phyloP scores from a whole-genome alignment of 2,888 invertebrate species.

The Trilocha varians region DNA sequence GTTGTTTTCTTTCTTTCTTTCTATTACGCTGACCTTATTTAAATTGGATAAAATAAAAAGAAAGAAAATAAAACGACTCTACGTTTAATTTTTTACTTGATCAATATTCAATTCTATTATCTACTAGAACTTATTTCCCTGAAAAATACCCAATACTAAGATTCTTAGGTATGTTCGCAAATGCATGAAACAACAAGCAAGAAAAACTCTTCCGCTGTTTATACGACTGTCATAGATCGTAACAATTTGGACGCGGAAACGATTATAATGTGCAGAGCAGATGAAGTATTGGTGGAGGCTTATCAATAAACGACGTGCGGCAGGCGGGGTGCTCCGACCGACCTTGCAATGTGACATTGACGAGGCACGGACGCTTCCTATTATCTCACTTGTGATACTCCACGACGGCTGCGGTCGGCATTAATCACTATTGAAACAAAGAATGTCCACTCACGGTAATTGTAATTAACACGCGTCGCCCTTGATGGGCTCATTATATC shows the following conservation, averaged over 20 bases:
- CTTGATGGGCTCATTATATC: constrained; percentile 39
- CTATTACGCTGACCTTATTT: too few species aligned
- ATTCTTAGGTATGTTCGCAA: too few species aligned
- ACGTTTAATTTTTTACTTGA: too few species aligned
- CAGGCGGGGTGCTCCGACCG: constrained; percentile 15
- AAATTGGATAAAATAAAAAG: too few species aligned
- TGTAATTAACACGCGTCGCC: constrained; percentile 66
- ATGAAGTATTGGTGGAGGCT: neutral
- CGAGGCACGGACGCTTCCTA: constrained; percentile 64
- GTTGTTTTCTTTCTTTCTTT: too few species aligned
- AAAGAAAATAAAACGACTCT: too few species aligned
- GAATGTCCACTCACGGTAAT: constrained; percentile 72
- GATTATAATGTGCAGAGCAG: neutral
- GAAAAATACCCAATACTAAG: too few species aligned
- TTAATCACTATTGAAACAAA: constrained; percentile 72
- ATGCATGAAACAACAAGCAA: too few species aligned
- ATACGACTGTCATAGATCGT: too few species aligned
- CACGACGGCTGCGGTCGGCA: constrained; percentile 57
- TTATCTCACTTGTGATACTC: constrained; percentile 65
- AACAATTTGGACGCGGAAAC: neutral
- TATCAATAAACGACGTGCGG: constrained; percentile 3
- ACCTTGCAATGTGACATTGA: constrained; percentile 63
- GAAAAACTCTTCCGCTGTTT: too few species aligned
- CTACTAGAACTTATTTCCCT: too few species aligned
- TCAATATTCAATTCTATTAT: too few species aligned